phyloP scores from a whole-genome alignment of 2,797 vertebrate species.

The Micropoecilia bifurca region DNA sequence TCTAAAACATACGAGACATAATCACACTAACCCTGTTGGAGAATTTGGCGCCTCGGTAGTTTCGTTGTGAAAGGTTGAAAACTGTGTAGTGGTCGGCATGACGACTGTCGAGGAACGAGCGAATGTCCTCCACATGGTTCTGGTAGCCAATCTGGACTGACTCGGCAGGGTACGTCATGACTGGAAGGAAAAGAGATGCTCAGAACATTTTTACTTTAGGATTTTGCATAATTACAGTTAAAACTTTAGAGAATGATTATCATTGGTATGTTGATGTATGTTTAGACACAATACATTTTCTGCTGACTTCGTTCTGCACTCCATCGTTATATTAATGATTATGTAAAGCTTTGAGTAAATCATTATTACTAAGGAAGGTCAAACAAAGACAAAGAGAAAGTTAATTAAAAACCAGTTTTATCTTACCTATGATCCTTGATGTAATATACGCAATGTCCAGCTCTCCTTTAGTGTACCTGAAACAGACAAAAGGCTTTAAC shows the following conservation, averaged over 20 bases:
- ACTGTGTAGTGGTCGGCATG: slow-evolving; percentile 99
- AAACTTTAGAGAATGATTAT: slow-evolving; percentile 5
- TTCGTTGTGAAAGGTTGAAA: slow-evolving; percentile 97
- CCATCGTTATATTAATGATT: slow-evolving; percentile 10
- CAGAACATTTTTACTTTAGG: not conserved
- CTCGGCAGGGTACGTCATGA: slow-evolving; percentile 98
- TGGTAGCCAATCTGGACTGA: slow-evolving; percentile 93
- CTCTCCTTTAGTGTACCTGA: slow-evolving; percentile 97
- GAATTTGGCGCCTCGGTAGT: slow-evolving; percentile 97
- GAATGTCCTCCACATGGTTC: slow-evolving; percentile 97
- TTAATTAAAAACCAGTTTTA: not conserved
- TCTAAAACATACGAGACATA: not conserved
- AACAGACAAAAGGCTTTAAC: slow-evolving; percentile 43
- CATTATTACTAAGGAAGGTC: slow-evolving; percentile 6
- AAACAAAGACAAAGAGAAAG: not conserved
- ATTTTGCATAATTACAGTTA: not conserved
- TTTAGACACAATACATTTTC: slow-evolving; percentile 9
- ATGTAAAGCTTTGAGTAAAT: slow-evolving; percentile 8
- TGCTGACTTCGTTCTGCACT: slow-evolving; percentile 24
- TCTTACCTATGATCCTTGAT: slow-evolving; percentile 95
- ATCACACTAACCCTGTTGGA: slow-evolving; percentile 91
- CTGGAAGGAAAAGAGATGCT: slow-evolving; percentile 67
- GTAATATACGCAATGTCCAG: slow-evolving; percentile 98
- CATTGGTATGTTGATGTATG: slow-evolving; percentile 24
- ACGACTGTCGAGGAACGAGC: slow-evolving; percentile 94